These are phyloP conservation scores for Eudyptes chrysolophus DNA, from an alignment of 2,113 vertebrate species.

Conservation along the genomic window DNA sequence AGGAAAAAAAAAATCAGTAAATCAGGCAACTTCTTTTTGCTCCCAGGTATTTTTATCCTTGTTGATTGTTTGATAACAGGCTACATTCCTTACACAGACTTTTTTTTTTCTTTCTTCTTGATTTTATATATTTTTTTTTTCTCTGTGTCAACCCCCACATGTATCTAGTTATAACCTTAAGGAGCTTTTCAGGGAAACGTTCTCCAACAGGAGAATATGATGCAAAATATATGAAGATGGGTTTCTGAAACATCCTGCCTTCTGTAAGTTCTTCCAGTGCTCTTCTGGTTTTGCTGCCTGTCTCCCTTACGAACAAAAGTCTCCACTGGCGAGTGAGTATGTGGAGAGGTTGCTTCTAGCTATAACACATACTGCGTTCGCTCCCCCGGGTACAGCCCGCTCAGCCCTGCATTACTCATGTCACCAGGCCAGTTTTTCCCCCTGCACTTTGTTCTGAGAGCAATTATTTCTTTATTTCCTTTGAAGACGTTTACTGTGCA, in stretches of 20 bases:
- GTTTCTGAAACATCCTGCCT: neutral
- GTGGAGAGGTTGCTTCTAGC: neutral
- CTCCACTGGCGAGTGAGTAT: accelerated
- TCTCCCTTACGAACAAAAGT: accelerated
- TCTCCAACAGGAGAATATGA: neutral
- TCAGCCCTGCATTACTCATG: neutral
- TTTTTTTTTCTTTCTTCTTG: neutral
- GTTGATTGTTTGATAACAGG: neutral
- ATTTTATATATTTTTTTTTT: neutral
- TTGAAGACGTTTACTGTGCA: conserved; percentile 9
- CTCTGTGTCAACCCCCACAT: neutral
- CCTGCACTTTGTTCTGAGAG: conserved; percentile 33
- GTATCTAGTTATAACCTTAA: neutral
- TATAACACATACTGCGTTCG: accelerated
- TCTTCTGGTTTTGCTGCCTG: neutral
- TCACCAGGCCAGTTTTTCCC: neutral
- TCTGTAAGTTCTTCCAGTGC: neutral
- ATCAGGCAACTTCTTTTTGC: neutral
- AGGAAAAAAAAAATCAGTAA: neutral
- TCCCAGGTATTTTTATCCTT: neutral
- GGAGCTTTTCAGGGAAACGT: neutral
- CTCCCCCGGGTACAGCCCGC: neutral
- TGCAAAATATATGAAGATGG: neutral
- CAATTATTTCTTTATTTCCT: conserved; percentile 37
- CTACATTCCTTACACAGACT: neutral